Base-by-base conservation (phyloP, 2,113 vertebrate genomes). In the Silurus asotus region DNA sequence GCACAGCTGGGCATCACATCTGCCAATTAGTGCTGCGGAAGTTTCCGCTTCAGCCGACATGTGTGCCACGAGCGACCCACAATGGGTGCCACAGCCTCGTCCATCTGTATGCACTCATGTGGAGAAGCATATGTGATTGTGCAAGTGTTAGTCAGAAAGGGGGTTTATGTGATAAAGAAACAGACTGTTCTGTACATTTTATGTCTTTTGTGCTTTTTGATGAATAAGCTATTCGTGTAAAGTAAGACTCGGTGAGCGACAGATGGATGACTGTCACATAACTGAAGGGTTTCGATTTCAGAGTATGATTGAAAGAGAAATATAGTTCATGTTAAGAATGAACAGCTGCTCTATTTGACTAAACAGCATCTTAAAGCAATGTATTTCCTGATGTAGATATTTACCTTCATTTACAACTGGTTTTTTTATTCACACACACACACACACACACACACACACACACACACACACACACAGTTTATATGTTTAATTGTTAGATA, bases 1-100 rank as follows among this genome's bases (percentile, higher is more conserved):
- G 82, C 88, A 87, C 92, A 92, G 91, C 90, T 92, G 86, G 89
- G 87, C 87, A 78, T 88, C 81, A 88, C 89, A 88, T 85, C 83
- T 80, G 77, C 91, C 88, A 88, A 87, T 86, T 87, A 88, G 89
- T 88, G 61, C 28, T 86, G 74, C 55, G 48, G 82, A 86, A 45
- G 77, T 87, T 87, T 53, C 28, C 55, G 58, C 80, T 87, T 88
- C 82, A 84, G 64, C 86, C 87, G 86, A 82, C 70, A 85, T 56
- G 84, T 53, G 84, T 25, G 84, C 86, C 74, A 74, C 23, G 64
- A 87, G 90, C 78, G 72, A 19, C 88, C 88, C 56, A n/a, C 83
- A 84, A 89, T 49, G 82, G 88, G 82, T 91, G 87, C 82, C 67
- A 49, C 10, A 28, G 74, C 84, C 72, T 77, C 49, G 79, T 86